Percentiles rank a stretch among this genome's conserved stretches.
These are phyloP conservation scores for Monomorium pharaonis DNA, from an alignment of 1,140 invertebrate genomes.

Conservation along the genomic window DNA sequence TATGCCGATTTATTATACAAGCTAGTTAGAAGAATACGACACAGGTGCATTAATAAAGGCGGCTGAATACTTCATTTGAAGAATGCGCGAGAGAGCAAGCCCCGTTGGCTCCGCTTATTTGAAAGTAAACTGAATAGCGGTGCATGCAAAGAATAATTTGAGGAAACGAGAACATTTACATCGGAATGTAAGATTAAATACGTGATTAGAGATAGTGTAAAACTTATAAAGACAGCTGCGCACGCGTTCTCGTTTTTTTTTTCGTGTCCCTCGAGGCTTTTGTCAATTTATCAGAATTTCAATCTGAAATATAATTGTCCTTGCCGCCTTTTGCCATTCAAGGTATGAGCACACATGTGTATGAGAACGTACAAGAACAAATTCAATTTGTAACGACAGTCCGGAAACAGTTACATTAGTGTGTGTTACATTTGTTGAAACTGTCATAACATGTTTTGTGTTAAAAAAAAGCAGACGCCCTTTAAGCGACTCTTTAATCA, in stretches of 20 bases:
- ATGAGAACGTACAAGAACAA: neutral
- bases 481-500: neutral
- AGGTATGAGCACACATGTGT: neutral
- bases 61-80: neutral
- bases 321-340: neutral
- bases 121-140: conserved; percentile 20
- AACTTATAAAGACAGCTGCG: neutral
- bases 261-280: neutral
- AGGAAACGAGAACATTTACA: conserved; percentile 22
- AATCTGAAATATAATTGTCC: conserved; percentile 21
- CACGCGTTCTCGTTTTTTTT: neutral
- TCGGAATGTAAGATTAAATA: conserved; percentile 27
- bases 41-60: neutral
- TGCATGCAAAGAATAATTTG: neutral
- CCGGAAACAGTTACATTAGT: neutral
- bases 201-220: conserved; percentile 20
- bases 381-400: neutral
- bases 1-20: conserved; percentile 37
- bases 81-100: neutral
- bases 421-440: neutral
- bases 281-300: conserved; percentile 8
- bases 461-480: neutral
- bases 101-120: neutral
- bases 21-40: neutral
- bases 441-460: neutral